These are phyloP conservation scores for Eucriotettix oculatus DNA, from an alignment of 2,888 invertebrate genomes.

Conservation along the genomic window DNA sequence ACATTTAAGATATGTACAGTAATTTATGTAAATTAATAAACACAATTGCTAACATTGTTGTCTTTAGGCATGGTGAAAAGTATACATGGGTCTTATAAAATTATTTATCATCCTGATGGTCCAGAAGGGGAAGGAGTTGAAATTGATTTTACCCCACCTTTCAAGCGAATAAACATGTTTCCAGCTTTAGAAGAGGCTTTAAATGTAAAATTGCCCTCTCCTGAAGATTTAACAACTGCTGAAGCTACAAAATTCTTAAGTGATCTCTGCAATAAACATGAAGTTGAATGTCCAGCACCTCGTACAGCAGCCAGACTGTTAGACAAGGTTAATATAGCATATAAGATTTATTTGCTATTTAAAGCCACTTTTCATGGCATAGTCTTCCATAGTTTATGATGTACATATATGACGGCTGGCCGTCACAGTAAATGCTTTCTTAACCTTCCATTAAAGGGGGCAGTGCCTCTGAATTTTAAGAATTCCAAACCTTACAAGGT, in stretches of 20 bases:
- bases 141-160: slow-evolving; percentile 96
- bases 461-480: too few species aligned
- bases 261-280: slow-evolving; percentile 61
- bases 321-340: slow-evolving; percentile 52
- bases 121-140: slow-evolving; percentile 62
- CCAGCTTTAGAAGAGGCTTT: slow-evolving; percentile 71
- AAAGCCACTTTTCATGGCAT: too few species aligned
- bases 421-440: too few species aligned
- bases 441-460: too few species aligned
- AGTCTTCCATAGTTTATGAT: too few species aligned
- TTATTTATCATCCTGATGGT: slow-evolving; percentile 83
- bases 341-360: too few species aligned
- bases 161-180: slow-evolving; percentile 82
- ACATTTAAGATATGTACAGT: too few species aligned
- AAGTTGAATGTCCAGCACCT: slow-evolving; percentile 89
- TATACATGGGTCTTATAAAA: slow-evolving; percentile 80
- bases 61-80: slow-evolving; percentile 70
- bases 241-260: slow-evolving; percentile 62
- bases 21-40: too few species aligned
- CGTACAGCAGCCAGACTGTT: slow-evolving; percentile 82
- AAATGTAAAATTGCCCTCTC: slow-evolving; percentile 53
- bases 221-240: slow-evolving; percentile 45
- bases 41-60: background rate
- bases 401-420: too few species aligned
- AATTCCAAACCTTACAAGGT: too few species aligned